Evolutionary conservation across 2,888 invertebrate species (phyloP).

Genomic region (Fragum whitleyi): DNA sequence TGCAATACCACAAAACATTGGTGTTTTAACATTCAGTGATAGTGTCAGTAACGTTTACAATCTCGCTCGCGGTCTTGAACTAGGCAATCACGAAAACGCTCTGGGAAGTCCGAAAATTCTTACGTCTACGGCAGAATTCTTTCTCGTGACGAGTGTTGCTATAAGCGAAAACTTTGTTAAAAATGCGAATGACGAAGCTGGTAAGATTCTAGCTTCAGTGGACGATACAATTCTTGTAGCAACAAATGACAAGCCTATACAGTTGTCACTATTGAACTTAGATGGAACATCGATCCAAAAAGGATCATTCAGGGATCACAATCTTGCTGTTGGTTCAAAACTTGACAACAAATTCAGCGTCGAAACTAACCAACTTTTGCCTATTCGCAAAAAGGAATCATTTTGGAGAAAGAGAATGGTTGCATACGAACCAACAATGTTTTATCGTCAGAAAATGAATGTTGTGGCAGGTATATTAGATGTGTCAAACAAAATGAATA

Average conservation of each 20-base stretch:
- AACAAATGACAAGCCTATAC: constrained; percentile 51
- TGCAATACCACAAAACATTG: constrained; percentile 69
- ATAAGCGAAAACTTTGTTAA: constrained; percentile 11
- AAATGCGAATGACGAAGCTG: constrained; percentile 24
- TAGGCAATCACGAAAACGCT: constrained; percentile 71
- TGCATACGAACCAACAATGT: constrained; percentile 71
- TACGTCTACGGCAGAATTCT: constrained; percentile 59
- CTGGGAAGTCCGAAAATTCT: constrained; percentile 71
- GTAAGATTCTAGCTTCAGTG: constrained; percentile 63
- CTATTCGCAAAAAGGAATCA: constrained; percentile 64
- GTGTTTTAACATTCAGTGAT: constrained; percentile 62
- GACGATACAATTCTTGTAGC: constrained; percentile 67
- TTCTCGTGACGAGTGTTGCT: constrained; percentile 69
- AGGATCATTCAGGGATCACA: constrained; percentile 44
- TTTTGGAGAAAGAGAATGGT: constrained; percentile 68
- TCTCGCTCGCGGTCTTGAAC: constrained; percentile 67
- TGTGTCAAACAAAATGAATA: constrained; percentile 54
- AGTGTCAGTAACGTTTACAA: constrained; percentile 56
- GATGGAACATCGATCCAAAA: constrained; percentile 61
- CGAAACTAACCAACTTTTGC: constrained; percentile 39
- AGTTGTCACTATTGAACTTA: constrained; percentile 63
- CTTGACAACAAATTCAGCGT: constrained; percentile 38
- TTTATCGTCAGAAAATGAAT: constrained; percentile 72
- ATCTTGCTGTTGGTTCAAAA: constrained; percentile 48
- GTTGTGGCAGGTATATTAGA: constrained; percentile 68